phyloP scores from a whole-genome alignment of 64 coral and sea anemone species.

The Stichodactyla mertensii region DNA sequence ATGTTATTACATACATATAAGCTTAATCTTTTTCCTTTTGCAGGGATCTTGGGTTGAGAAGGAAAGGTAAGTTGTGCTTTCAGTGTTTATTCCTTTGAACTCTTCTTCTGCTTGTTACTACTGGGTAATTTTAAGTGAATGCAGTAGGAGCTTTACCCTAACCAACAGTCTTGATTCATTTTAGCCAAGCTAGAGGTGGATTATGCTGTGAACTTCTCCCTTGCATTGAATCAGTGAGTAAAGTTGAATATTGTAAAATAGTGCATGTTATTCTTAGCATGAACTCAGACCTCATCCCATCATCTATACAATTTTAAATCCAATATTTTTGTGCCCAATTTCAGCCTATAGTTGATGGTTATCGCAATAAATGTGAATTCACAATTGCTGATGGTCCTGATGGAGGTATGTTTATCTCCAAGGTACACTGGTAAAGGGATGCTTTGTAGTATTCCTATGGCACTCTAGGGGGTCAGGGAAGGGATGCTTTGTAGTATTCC shows the following conservation, averaged over 20 bases:
- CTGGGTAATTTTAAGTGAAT: too few relatives aligned
- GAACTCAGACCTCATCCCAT: neutral
- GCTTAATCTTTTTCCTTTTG: conserved; percentile 8
- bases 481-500: neutral
- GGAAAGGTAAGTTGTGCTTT: conserved; percentile 48
- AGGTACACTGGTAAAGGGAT: neutral
- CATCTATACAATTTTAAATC: conserved; percentile 9
- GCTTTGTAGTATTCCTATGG: neutral
- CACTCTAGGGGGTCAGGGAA: neutral
- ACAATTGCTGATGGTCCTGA: conserved; percentile 95
- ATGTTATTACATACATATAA: neutral
- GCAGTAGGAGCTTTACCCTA: too few relatives aligned
- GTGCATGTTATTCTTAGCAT: conserved; percentile 59
- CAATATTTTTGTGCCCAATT: conserved; percentile 25
- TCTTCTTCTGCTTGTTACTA: too few relatives aligned
- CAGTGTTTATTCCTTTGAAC: neutral
- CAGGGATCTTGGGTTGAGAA: conserved; percentile 78
- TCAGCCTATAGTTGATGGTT: conserved; percentile 93
- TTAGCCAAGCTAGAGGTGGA: conserved; percentile 13
- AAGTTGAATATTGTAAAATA: neutral
- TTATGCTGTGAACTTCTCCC: neutral
- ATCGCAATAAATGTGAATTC: conserved; percentile 99
- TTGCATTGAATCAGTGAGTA: neutral
- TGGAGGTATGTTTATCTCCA: conserved; percentile 62
- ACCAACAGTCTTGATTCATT: neutral